These are phyloP conservation scores for Vidua macroura DNA, from an alignment of 2,113 vertebrate genomes.

Conservation along the genomic window DNA sequence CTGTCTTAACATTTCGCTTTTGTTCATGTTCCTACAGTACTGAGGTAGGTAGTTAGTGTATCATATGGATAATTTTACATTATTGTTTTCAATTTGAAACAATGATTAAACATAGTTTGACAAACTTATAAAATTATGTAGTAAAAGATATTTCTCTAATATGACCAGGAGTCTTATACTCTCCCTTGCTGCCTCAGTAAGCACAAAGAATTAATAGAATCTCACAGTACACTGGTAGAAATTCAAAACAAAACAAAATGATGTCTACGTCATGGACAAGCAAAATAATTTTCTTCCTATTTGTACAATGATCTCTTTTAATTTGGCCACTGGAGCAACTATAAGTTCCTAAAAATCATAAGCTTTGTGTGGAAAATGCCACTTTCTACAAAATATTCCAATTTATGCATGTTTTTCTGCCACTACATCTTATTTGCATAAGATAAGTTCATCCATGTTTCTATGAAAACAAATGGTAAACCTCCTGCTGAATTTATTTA, in stretches of 20 bases:
- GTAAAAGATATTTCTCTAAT: not conserved
- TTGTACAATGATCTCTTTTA: not conserved
- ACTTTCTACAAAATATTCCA: not conserved
- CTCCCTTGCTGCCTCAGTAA: not conserved
- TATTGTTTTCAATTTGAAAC: not conserved
- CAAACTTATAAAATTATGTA: not conserved
- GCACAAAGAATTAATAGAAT: not conserved
- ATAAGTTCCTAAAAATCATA: not conserved
- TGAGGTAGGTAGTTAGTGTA: conserved; percentile 12
- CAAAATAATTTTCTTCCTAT: not conserved
- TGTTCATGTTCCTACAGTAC: not conserved
- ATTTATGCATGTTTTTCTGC: not conserved
- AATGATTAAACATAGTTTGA: not conserved
- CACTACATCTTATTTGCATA: not conserved
- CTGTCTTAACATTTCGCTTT: not conserved
- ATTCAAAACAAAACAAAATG: not conserved
- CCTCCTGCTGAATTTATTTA: not conserved
- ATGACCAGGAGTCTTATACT: not conserved
- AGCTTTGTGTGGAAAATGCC: not conserved
- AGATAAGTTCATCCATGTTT: not conserved
- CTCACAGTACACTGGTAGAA: not conserved
- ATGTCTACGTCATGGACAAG: not conserved
- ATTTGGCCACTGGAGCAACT: not conserved
- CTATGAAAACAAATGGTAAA: not conserved
- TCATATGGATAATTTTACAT: not conserved